Evolutionary conservation across 2,797 vertebrate genomes (phyloP).

Genomic region (Oryzias dopingdopingensis): DNA sequence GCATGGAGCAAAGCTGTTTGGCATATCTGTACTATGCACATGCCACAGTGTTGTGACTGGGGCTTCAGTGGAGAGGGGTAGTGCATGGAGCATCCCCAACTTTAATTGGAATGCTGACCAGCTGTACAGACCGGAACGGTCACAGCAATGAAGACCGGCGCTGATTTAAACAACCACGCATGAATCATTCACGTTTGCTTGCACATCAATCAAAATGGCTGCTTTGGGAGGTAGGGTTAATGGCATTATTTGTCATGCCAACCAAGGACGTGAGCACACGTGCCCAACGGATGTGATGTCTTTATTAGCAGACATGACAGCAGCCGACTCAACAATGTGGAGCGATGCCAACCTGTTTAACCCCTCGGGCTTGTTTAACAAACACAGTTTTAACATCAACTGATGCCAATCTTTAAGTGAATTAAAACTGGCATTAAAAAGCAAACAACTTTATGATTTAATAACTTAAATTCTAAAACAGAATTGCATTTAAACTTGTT

Average conservation of each 20-base stretch:
- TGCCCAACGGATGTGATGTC: conserved; percentile 76
- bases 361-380: conserved; percentile 59
- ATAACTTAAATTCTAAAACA: neutral
- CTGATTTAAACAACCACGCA: conserved; percentile 35
- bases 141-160: conserved; percentile 52
- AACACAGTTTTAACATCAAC: conserved; percentile 28
- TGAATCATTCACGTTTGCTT: conserved; percentile 52
- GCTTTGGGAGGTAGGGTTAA: conserved; percentile 78
- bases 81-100: conserved; percentile 46
- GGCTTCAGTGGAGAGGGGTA: conserved; percentile 26
- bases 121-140: conserved; percentile 53
- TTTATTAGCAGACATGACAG: conserved; percentile 79
- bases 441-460: neutral
- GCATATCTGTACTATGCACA: conserved; percentile 26
- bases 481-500: neutral
- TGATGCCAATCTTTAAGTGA: conserved; percentile 10
- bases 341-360: conserved; percentile 72
- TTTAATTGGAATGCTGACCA: conserved; percentile 58
- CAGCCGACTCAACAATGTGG: conserved; percentile 69
- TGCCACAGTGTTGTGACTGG: conserved; percentile 19
- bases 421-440: conserved; percentile 4
- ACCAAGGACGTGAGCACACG: conserved; percentile 60
- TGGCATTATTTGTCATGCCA: conserved; percentile 81
- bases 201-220: conserved; percentile 78
- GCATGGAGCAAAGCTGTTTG: conserved; percentile 21